A percentile compares a stretch with the other conserved stretches of the same genome.
Conservation (phyloP, 2,113 vertebrate species). For the Coturnix japonica region DNA sequence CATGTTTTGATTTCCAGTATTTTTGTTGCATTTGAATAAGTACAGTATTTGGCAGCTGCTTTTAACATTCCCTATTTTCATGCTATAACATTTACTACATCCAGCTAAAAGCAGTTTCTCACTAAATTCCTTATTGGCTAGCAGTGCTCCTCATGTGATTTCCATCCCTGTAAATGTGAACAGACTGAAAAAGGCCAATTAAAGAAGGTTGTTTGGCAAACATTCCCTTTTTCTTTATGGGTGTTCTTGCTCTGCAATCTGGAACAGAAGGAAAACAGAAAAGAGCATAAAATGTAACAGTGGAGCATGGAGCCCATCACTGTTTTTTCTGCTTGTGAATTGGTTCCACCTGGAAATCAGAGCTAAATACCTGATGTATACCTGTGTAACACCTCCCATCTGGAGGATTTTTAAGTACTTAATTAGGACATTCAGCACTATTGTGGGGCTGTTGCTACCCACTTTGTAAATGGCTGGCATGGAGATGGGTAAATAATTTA, state of each 20-base stretch:
- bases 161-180: neutral
- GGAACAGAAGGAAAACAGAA: neutral
- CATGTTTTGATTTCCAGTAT: neutral
- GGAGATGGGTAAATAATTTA: neutral
- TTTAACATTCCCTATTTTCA: neutral
- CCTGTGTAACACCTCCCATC: neutral
- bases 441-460: neutral
- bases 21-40: neutral
- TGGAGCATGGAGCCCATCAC: rapidly evolving
- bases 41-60: neutral
- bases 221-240: neutral
- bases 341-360: neutral
- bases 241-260: neutral
- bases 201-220: neutral
- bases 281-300: neutral
- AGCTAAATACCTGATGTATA: neutral
- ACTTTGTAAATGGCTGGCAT: neutral
- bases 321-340: neutral
- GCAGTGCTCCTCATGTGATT: neutral
- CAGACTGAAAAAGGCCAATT: neutral
- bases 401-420: neutral
- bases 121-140: neutral
- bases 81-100: neutral
- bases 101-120: constrained; percentile 4
- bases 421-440: neutral